phyloP scores from a whole-genome alignment of 2,888 invertebrate species.

The Octonoba sinensis region DNA sequence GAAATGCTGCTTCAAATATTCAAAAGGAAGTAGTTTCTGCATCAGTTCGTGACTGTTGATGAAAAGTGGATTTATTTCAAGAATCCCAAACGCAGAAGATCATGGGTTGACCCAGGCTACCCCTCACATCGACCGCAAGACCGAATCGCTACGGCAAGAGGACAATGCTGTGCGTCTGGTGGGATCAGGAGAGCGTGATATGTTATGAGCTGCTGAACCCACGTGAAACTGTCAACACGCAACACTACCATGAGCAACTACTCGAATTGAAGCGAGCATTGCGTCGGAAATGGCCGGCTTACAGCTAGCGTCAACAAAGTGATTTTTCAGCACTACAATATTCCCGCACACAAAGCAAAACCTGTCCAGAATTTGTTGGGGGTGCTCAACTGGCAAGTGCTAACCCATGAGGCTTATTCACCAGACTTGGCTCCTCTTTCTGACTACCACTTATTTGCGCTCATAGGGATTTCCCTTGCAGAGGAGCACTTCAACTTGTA shows the following conservation, averaged over 20 bases:
- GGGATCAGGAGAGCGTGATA: conserved; percentile 16
- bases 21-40: too few relatives aligned
- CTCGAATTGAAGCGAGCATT: neutral
- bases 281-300: neutral
- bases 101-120: too few relatives aligned
- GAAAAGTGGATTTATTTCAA: too few relatives aligned
- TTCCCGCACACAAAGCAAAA: neutral
- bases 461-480: too few relatives aligned
- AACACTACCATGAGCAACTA: neutral
- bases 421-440: neutral
- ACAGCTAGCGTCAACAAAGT: neutral
- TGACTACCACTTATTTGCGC: too few relatives aligned
- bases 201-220: conserved; percentile 37
- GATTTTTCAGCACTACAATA: neutral
- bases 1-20: too few relatives aligned
- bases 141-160: conserved; percentile 10
- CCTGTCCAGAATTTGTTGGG: neutral
- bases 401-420: neutral
- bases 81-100: too few relatives aligned
- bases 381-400: neutral
- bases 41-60: too few relatives aligned
- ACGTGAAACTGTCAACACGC: neutral
- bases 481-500: too few relatives aligned
- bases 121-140: too few relatives aligned
- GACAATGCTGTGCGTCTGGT: conserved; percentile 16